Evolutionary conservation across 2,113 vertebrate species (phyloP).

Genomic region (Anoura caudifer): DNA sequence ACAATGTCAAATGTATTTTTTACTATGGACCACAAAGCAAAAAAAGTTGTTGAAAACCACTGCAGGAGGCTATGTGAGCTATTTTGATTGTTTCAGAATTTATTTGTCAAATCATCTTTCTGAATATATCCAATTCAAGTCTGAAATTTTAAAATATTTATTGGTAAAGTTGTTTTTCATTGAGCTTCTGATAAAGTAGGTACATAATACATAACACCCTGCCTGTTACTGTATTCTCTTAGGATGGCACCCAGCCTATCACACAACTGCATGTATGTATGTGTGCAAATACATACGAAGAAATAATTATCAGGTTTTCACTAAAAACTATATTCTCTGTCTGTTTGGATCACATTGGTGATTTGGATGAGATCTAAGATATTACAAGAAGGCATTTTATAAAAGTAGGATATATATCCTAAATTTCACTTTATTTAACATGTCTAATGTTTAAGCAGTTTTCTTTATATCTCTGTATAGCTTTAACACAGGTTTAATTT

Average conservation of each 20-base stretch:
- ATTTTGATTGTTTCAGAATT: background rate
- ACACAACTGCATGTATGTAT: background rate
- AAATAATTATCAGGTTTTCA: constrained; percentile 41
- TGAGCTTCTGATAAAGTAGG: background rate
- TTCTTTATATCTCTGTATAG: background rate
- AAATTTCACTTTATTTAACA: constrained; percentile 3
- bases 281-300: background rate
- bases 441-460: background rate
- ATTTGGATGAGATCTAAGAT: background rate
- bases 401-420: background rate
- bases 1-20: background rate
- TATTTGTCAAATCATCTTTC: background rate
- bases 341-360: constrained; percentile 5
- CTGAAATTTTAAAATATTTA: constrained; percentile 5
- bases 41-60: background rate
- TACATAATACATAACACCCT: background rate
- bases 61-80: background rate
- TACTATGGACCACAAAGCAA: background rate
- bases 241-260: no score
- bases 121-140: background rate
- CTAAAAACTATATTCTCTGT: constrained; percentile 21
- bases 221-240: no score
- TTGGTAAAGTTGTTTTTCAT: background rate
- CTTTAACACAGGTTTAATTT: background rate
- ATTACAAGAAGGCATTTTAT: background rate